Evolutionary conservation across 2,113 vertebrate species (phyloP).

Genomic region (Aegithalos caudatus): DNA sequence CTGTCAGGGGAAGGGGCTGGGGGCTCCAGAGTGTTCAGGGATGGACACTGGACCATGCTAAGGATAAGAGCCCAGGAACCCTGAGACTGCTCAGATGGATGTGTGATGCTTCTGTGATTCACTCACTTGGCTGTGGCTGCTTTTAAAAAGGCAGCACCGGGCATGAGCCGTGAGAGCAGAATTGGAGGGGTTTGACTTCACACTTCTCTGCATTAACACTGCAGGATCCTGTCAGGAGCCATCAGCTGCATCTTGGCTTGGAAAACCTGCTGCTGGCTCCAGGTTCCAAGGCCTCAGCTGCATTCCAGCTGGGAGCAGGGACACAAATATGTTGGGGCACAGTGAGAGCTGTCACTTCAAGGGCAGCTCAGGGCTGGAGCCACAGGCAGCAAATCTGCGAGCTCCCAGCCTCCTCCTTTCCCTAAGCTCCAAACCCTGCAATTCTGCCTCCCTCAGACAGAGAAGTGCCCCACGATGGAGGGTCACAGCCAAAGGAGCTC

Average conservation of each 20-base stretch:
- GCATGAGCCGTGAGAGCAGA: background rate
- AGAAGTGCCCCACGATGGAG: background rate
- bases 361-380: background rate
- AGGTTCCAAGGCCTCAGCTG: background rate
- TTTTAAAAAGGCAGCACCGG: background rate
- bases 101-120: background rate
- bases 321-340: background rate
- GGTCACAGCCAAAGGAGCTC: background rate
- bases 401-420: background rate
- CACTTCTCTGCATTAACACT: background rate
- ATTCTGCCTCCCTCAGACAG: background rate
- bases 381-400: background rate
- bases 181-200: background rate
- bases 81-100: background rate
- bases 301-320: background rate
- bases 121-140: background rate
- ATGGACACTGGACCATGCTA: background rate
- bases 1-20: background rate
- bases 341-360: background rate
- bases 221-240: background rate
- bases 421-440: background rate
- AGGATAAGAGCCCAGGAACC: background rate
- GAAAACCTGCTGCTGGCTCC: background rate
- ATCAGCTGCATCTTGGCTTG: background rate
- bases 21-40: background rate